These are phyloP conservation scores for Cisticola juncidis DNA, from an alignment of 2,113 vertebrate genomes.

Conservation along the genomic window DNA sequence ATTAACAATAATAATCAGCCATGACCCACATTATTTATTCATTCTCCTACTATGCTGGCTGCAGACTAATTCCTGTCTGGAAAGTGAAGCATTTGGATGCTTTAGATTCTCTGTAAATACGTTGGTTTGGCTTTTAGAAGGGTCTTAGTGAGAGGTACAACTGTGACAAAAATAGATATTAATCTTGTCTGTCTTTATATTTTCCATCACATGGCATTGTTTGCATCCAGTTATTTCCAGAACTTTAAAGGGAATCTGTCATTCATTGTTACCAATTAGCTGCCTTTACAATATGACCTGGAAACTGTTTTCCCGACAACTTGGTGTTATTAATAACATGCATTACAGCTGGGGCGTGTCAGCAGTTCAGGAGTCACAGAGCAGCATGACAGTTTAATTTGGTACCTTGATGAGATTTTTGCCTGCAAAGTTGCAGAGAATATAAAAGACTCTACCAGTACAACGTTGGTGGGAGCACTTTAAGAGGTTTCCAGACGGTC, in stretches of 20 bases:
- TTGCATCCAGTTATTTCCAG: background rate
- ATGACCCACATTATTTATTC: constrained; percentile 32
- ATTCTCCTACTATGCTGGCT: background rate
- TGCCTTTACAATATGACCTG: constrained; percentile 47
- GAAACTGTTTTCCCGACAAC: constrained; percentile 48
- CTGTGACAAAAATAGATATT: background rate
- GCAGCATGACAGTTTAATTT: constrained; percentile 62
- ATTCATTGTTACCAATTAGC: constrained; percentile 45
- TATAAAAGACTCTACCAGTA: constrained; percentile 11
- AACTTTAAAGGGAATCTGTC: constrained; percentile 35
- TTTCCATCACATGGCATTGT: background rate
- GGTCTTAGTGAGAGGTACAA: background rate
- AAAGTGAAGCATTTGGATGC: background rate
- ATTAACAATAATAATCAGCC: constrained; percentile 10
- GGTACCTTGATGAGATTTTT: constrained; percentile 63
- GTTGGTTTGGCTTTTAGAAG: background rate
- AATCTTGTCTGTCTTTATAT: background rate
- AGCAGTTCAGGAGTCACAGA: constrained; percentile 53
- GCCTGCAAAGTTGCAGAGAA: constrained; percentile 21
- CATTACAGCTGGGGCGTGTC: constrained; percentile 42
- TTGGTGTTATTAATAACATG: constrained; percentile 57
- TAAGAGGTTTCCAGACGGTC: background rate
- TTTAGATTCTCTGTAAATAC: background rate
- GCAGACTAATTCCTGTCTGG: background rate
- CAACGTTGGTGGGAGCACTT: background rate